phyloP scores from a whole-genome alignment of 2,113 vertebrate genomes.

The Nyctereutes procyonoides region DNA sequence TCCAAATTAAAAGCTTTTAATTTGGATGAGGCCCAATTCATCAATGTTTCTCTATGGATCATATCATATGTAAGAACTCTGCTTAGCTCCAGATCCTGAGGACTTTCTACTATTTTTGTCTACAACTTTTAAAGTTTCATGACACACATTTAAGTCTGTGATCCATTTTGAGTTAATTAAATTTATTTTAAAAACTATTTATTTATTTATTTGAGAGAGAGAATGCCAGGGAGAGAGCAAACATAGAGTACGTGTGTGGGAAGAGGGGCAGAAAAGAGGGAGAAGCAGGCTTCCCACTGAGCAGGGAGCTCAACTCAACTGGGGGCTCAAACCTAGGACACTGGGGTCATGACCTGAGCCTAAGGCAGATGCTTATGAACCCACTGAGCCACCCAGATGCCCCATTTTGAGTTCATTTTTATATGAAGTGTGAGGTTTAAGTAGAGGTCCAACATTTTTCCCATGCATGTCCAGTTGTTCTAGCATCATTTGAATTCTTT shows the following conservation, averaged over 20 bases:
- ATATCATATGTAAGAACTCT: neutral
- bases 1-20: constrained; percentile 5
- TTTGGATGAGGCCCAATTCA: neutral
- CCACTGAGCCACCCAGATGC: neutral
- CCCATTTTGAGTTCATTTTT: constrained; percentile 31
- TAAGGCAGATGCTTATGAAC: neutral
- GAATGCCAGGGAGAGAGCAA: neutral
- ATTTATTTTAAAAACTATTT: neutral
- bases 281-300: neutral
- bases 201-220: neutral
- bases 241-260: neutral
- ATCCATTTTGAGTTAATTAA: constrained; percentile 18
- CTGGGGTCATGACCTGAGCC: neutral
- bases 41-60: neutral
- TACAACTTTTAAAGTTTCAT: neutral
- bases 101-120: neutral
- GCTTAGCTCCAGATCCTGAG: neutral
- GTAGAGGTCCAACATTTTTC: neutral
- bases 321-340: neutral
- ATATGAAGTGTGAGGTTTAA: constrained; percentile 3
- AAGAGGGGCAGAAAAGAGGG: neutral
- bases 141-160: neutral
- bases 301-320: neutral
- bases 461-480: neutral
- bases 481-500: neutral